Conservation (phyloP, 1,140 invertebrate genomes). For the Drosophila suzukii region DNA sequence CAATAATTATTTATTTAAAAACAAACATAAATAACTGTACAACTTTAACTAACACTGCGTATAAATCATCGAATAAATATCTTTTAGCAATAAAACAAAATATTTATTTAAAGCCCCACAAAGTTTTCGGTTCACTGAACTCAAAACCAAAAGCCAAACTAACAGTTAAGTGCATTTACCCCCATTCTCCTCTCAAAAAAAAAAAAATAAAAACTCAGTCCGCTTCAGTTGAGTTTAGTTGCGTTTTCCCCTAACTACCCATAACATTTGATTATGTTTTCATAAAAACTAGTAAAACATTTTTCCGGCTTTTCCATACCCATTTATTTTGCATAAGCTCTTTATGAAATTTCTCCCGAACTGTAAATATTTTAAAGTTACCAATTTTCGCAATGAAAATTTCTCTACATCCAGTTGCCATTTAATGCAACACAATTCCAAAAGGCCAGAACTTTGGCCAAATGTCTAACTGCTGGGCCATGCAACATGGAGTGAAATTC, state of each 20-base stretch:
- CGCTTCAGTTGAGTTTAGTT: not conserved
- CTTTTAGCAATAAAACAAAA: conserved; percentile 3
- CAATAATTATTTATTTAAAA: not conserved
- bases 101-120: conserved; percentile 9
- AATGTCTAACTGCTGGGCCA: conserved; percentile 28
- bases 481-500: conserved; percentile 46
- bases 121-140: conserved; percentile 31
- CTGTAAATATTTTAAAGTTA: conserved; percentile 57
- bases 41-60: not conserved
- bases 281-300: conserved; percentile 48
- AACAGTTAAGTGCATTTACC: conserved; percentile 24
- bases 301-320: conserved; percentile 27
- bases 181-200: not conserved
- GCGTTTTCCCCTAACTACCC: conserved; percentile 34
- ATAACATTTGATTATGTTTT: conserved; percentile 67
- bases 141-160: conserved; percentile 11
- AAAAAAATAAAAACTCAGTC: conserved; percentile 4
- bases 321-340: conserved; percentile 48
- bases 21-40: not conserved
- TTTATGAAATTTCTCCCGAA: conserved; percentile 53
- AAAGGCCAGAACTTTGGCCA: conserved; percentile 25
- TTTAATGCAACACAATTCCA: conserved; percentile 42
- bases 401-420: conserved; percentile 38
- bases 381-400: conserved; percentile 58
- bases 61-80: conserved; percentile 4